Evolutionary conservation across 2,888 invertebrate species (phyloP), one percentile per base, ranked within the genome.

Genomic region (Plagodis pulveraria): DNA sequence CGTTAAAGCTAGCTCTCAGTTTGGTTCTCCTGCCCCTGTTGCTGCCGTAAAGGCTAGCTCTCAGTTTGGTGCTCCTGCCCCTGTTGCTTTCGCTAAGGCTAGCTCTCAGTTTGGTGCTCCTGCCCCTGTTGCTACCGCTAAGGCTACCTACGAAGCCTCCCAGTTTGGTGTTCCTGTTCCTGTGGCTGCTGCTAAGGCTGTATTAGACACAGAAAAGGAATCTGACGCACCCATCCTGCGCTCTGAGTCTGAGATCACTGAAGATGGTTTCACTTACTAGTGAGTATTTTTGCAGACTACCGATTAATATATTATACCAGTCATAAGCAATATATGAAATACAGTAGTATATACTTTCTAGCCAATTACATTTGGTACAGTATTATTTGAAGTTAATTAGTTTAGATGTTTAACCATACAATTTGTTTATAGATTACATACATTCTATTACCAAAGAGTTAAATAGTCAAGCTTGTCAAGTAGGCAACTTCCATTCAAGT

Each of bases 211-310:
- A 42, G 63, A 58, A 34, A 70, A 63, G 6, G 81, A 83, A 2
- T 64, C 52, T 7, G 56, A 66, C 0, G 76, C 81, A 6, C 45
- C 45, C 5, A 59, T 81, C 35, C 22, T 84, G 32, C 74, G 76
- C 38, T 73, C 71, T 0, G 77, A 76, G 0, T 62, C 67, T 8
- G 74, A 79, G 0, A 69, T 81, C 10, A 50, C n/a, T 6, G 12
- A 70, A 10, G 72, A 80, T 0, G 73, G 81, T 6, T 86, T 46
- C 35, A 1, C 11, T 2, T 50, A 12, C 34, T 0, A 7, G 50
- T 50, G 22, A 50, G 50, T 50, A 5, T 38, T 22, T 22, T 22
- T 22, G 22, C 22, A 22, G 4, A 22, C 4, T 2, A 22, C 22
- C 22, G 4, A 22, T 4, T 22, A 22, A 22, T 22, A 1, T 4